Conservation (phyloP, 2,113 vertebrate genomes). For the Alectura lathami region DNA sequence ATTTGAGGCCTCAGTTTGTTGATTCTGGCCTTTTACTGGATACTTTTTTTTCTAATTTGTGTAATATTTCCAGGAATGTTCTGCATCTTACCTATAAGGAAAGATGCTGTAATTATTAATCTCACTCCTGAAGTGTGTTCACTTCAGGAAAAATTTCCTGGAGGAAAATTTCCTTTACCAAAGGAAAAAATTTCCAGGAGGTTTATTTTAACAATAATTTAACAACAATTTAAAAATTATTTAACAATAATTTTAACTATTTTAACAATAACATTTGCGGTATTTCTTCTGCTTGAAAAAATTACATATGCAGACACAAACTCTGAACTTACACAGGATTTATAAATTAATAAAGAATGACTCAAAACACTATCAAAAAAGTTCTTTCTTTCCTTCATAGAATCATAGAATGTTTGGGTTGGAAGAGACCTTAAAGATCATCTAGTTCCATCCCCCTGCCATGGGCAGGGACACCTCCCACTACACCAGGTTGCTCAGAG, state of each 20-base stretch:
- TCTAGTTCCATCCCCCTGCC: no score
- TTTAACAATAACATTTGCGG: neutral
- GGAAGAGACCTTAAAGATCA: no score
- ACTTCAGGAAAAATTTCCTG: neutral
- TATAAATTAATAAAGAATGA: neutral
- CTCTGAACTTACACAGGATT: neutral
- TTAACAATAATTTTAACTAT: neutral
- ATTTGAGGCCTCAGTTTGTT: neutral
- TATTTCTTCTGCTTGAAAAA: neutral
- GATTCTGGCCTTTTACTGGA: neutral
- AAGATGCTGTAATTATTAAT: neutral
- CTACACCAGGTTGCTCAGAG: no score
- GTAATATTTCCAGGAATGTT: neutral
- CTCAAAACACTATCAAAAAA: no score
- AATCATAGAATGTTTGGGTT: no score
- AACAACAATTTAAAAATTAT: no score
- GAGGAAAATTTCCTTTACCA: no score
- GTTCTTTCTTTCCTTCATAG: neutral
- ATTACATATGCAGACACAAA: neutral
- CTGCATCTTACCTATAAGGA: neutral
- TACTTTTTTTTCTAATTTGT: neutral
- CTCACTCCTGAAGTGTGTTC: no score
- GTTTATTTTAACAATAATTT: no score
- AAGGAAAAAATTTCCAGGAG: neutral
- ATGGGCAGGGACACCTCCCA: no score